phyloP scores from a whole-genome alignment of 2,113 vertebrate species.

The Leucosticte australis region DNA sequence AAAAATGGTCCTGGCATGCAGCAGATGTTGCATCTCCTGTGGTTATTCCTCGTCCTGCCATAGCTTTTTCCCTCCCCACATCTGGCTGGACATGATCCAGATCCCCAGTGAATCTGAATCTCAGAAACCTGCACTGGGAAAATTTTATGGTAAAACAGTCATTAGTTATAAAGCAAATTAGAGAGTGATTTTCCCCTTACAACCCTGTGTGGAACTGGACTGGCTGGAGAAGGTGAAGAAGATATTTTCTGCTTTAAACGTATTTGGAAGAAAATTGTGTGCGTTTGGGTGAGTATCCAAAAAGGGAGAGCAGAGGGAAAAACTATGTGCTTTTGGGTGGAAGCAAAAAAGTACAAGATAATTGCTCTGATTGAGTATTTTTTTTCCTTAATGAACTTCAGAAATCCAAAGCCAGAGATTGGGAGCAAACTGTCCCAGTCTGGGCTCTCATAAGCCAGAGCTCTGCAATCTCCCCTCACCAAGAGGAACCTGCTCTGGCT shows the following conservation, averaged over 20 bases:
- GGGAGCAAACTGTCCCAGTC: not conserved
- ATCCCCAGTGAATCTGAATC: not conserved
- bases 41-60: fast-evolving
- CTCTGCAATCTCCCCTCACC: not conserved
- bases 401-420: not conserved
- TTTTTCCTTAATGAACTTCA: not conserved
- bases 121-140: not conserved
- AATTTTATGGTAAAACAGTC: not conserved
- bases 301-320: not conserved
- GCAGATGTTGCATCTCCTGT: not conserved
- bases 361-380: not conserved
- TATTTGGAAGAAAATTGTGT: not conserved
- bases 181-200: not conserved
- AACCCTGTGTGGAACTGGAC: not conserved
- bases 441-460: not conserved
- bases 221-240: not conserved
- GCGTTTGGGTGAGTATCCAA: not conserved
- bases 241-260: not conserved
- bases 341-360: not conserved
- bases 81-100: not conserved
- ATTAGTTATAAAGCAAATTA: not conserved
- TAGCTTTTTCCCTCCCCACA: not conserved
- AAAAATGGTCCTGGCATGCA: not conserved
- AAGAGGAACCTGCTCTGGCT: not conserved
- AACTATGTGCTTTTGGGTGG: not conserved